phyloP scores from a whole-genome alignment of 1,140 invertebrate genomes.

The Formica exsecta region DNA sequence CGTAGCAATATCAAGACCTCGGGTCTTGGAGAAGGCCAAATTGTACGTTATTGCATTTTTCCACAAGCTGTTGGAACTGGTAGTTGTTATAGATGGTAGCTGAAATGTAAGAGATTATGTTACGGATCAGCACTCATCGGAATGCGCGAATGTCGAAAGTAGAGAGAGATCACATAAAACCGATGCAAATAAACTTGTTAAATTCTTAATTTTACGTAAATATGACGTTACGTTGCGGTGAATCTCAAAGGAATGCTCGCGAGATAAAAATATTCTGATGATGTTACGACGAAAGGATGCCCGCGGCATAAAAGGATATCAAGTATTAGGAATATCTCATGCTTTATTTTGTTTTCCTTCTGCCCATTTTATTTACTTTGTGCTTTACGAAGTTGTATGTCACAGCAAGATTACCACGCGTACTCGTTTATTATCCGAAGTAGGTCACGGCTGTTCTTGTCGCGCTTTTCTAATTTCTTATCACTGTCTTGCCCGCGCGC shows the following conservation, averaged over 20 bases:
- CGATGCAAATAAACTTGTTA: neutral
- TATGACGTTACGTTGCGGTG: constrained; percentile 8
- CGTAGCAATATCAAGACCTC: neutral
- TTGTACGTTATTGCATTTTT: constrained; percentile 54
- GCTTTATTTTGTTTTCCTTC: constrained; percentile 49
- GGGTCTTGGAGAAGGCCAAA: constrained; percentile 22
- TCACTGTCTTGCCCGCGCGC: constrained; percentile 6
- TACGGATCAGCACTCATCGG: neutral
- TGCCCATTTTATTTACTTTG: constrained; percentile 48
- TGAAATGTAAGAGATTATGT: neutral
- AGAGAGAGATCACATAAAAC: neutral
- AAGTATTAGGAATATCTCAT: constrained; percentile 57
- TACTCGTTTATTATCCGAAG: constrained; percentile 47
- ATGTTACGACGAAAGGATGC: constrained; percentile 22
- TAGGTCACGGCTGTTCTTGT: constrained; percentile 43
- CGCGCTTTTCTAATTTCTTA: constrained; percentile 59
- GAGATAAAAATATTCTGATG: constrained; percentile 40
- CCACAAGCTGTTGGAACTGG: neutral
- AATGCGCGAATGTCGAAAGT: neutral
- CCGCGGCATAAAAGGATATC: constrained; percentile 49
- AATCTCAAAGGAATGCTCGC: constrained; percentile 20
- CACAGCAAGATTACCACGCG: constrained; percentile 49
- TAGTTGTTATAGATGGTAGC: constrained; percentile 16
- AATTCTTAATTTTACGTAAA: constrained; percentile 51
- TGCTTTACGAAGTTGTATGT: constrained; percentile 38